Conservation (phyloP, 1,140 invertebrate genomes). For the Trissolcus basalis region DNA sequence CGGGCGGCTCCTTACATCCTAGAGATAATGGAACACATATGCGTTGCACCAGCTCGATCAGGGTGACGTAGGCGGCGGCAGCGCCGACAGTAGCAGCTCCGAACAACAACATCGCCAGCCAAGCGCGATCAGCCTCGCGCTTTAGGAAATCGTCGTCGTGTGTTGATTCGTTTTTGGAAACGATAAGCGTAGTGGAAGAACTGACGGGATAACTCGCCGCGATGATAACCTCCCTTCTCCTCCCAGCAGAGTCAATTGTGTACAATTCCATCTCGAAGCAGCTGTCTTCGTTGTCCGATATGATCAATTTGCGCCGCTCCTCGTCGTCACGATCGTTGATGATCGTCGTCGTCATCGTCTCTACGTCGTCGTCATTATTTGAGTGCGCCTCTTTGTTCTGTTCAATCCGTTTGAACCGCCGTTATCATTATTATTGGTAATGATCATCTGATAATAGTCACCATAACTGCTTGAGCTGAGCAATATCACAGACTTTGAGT, state of each 20-base stretch:
- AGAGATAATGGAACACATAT: slow-evolving; percentile 77
- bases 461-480: slow-evolving; percentile 75
- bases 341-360: slow-evolving; percentile 14
- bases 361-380: slow-evolving; percentile 45
- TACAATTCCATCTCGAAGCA: slow-evolving; percentile 58
- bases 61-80: slow-evolving; percentile 66
- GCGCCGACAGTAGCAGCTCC: slow-evolving; percentile 68
- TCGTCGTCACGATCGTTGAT: slow-evolving; percentile 11
- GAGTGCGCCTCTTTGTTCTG: slow-evolving; percentile 7
- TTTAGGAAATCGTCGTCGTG: slow-evolving; percentile 57
- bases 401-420: slow-evolving; percentile 8
- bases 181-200: slow-evolving; percentile 78
- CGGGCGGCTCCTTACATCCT: slow-evolving; percentile 67
- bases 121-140: too few species aligned
- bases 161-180: slow-evolving; percentile 74
- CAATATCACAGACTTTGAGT: slow-evolving; percentile 77
- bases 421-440: slow-evolving; percentile 42
- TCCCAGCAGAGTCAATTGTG: slow-evolving; percentile 61
- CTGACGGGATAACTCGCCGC: slow-evolving; percentile 67
- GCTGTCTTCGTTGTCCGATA: slow-evolving; percentile 57
- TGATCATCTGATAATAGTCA: slow-evolving; percentile 71
- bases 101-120: neutral
- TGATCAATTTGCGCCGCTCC: slow-evolving; percentile 19
- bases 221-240: slow-evolving; percentile 44
- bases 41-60: slow-evolving; percentile 74